A percentile compares a stretch with the other conserved stretches of the same genome.
Conservation (phyloP, 2,113 vertebrate species). For the Trematomus loennbergii region DNA sequence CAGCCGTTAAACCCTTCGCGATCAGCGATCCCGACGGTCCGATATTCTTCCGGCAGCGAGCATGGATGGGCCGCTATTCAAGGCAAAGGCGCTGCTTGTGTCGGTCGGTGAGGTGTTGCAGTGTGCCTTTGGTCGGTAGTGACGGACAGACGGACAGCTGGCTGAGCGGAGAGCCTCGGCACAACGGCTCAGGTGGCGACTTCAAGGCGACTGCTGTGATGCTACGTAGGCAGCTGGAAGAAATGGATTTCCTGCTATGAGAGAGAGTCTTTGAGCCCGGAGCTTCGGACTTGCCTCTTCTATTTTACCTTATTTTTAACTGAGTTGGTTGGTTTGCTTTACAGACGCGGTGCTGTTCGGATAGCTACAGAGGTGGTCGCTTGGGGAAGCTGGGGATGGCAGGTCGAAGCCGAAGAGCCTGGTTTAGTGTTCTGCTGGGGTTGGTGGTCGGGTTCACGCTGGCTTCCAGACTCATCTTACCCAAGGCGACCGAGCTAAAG, state of each 20-base stretch:
- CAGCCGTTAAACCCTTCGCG: constrained; percentile 58
- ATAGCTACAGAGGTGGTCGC: constrained; percentile 17
- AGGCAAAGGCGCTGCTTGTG: neutral
- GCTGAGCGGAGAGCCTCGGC: constrained; percentile 40
- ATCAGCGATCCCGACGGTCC: constrained; percentile 19
- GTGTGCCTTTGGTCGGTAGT: neutral
- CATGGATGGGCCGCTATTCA: constrained; percentile 45
- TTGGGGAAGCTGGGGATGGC: constrained; percentile 86
- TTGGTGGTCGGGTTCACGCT: constrained; percentile 93
- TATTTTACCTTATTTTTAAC: neutral
- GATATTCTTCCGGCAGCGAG: constrained; percentile 57
- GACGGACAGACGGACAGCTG: constrained; percentile 21
- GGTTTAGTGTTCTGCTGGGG: constrained; percentile 92
- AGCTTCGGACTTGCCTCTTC: neutral
- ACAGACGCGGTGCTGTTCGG: constrained; percentile 15
- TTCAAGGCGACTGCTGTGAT: constrained; percentile 75
- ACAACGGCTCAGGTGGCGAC: constrained; percentile 53
- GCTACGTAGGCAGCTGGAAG: constrained; percentile 82
- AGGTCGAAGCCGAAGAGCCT: constrained; percentile 90
- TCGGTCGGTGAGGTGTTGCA: constrained; percentile 4
- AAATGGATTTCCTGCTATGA: constrained; percentile 75
- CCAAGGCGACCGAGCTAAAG: constrained; percentile 88
- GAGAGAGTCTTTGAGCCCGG: constrained; percentile 65
- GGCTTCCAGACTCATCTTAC: constrained; percentile 91
- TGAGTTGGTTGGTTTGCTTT: neutral